Percentiles rank a stretch among this genome's conserved stretches.
phyloP scores from a whole-genome alignment of 1,140 invertebrate genomes.

The Lordiphosa clarofinis region DNA sequence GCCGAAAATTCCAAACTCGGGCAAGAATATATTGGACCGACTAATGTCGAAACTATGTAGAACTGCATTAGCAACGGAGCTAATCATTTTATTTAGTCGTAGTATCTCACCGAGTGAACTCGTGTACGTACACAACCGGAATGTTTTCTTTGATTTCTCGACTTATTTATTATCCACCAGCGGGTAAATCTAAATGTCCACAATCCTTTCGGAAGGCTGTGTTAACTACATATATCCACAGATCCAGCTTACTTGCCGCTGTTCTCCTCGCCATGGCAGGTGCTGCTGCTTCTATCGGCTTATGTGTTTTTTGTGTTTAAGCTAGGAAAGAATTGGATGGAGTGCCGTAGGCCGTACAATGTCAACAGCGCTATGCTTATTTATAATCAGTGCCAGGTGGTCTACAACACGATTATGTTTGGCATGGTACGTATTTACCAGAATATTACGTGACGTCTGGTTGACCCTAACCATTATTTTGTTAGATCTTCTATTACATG shows the following conservation, averaged over 20 bases:
- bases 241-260: neutral
- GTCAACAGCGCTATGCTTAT: constrained; percentile 1
- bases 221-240: neutral
- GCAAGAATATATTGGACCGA: no score
- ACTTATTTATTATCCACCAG: no score
- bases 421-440: neutral
- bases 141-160: no score
- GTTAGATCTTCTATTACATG: constrained; percentile 2
- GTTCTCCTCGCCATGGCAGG: neutral
- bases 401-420: neutral
- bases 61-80: no score
- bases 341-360: constrained; percentile 2
- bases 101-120: no score
- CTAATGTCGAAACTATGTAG: no score
- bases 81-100: no score
- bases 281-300: neutral
- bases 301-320: constrained; percentile 1
- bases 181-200: neutral
- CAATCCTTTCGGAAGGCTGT: neutral
- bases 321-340: neutral
- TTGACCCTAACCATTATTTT: no score
- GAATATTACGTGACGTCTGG: neutral
- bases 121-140: no score
- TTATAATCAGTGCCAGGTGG: neutral
- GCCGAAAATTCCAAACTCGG: no score